Percentiles rank a stretch among this genome's conserved stretches.
Evolutionary conservation across 2,113 vertebrate species (phyloP).

Genomic region (Mesoclemmys tuberculata): DNA sequence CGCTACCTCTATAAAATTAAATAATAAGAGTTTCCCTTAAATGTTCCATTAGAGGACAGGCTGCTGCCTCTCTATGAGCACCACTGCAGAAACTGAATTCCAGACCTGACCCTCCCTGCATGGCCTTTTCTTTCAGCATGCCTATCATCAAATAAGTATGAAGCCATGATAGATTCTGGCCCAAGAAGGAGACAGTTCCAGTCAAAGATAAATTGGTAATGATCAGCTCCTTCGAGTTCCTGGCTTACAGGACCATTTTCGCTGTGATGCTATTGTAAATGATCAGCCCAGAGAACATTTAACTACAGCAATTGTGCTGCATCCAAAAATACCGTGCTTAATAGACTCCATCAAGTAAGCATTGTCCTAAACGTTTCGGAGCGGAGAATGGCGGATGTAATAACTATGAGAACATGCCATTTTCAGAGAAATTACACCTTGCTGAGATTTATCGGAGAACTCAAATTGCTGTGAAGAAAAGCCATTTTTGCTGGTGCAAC

Average conservation of each 20-base stretch:
- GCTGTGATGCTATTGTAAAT: neutral
- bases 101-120: neutral
- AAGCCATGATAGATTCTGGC: rapidly evolving
- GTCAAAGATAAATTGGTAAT: rapidly evolving
- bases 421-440: slow-evolving; percentile 44
- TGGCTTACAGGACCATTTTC: rapidly evolving
- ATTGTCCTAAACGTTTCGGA: slow-evolving; percentile 24
- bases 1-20: neutral
- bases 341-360: slow-evolving; percentile 24
- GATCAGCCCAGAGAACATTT: neutral
- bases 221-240: neutral
- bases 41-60: neutral
- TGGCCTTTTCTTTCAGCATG: neutral
- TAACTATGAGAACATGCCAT: slow-evolving; percentile 31
- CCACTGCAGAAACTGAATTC: neutral
- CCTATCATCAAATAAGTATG: rapidly evolving
- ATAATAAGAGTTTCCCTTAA: neutral
- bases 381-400: neutral
- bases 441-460: slow-evolving; percentile 24
- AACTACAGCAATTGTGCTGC: neutral
- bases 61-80: neutral
- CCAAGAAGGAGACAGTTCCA: rapidly evolving
- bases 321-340: slow-evolving; percentile 34
- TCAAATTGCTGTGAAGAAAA: slow-evolving; percentile 67
- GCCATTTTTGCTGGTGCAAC: slow-evolving; percentile 19